phyloP scores from a whole-genome alignment of 2,888 invertebrate species.

The Polyommatus iphigenia region DNA sequence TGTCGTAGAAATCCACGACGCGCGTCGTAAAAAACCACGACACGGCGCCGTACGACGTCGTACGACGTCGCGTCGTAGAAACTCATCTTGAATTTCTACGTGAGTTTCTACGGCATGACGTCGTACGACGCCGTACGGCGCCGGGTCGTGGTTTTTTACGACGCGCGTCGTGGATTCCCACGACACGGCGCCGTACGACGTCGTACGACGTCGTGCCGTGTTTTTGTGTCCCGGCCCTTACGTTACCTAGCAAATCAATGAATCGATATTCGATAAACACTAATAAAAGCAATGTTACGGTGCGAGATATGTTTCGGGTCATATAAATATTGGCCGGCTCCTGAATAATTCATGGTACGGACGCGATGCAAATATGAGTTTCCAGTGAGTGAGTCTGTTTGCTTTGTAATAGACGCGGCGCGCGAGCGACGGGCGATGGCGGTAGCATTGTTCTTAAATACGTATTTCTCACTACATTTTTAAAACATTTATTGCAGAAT shows the following conservation, averaged over 20 bases:
- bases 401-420: constrained; percentile 17
- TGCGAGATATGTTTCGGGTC: constrained; percentile 31
- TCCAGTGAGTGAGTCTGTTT: constrained; percentile 31
- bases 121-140: too few relatives aligned
- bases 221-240: too few relatives aligned
- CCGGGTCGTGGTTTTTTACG: too few relatives aligned
- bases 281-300: constrained; percentile 31
- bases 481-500: neutral
- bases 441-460: neutral
- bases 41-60: too few relatives aligned
- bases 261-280: neutral
- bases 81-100: too few relatives aligned
- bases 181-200: too few relatives aligned
- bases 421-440: constrained; percentile 20
- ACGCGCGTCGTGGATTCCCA: too few relatives aligned
- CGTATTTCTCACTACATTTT: neutral
- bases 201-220: too few relatives aligned
- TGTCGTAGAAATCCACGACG: too few relatives aligned
- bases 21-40: too few relatives aligned
- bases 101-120: too few relatives aligned
- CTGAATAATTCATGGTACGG: constrained; percentile 42
- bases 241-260: neutral
- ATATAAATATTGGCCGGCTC: constrained; percentile 34
- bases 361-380: constrained; percentile 43
- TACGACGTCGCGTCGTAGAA: too few relatives aligned